Evolutionary conservation across 2,797 vertebrate species (phyloP).

Genomic region (Sardinella longiceps): DNA sequence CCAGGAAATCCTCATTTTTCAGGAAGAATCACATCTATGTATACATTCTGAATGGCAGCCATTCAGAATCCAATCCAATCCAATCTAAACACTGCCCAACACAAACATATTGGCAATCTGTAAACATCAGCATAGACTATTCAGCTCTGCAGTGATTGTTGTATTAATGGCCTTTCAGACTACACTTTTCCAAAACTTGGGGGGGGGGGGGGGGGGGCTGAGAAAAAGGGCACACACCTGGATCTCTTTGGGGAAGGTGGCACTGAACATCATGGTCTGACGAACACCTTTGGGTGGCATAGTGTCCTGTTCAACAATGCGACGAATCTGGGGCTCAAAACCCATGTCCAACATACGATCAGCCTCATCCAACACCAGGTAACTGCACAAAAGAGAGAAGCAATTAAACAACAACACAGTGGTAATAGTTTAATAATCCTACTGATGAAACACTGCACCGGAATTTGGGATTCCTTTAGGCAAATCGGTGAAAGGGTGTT

Average conservation of each 20-base stretch:
- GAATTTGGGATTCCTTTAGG: too few species aligned
- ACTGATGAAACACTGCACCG: too few species aligned
- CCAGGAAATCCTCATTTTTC: too few species aligned
- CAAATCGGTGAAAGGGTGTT: neutral
- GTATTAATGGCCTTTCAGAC: neutral
- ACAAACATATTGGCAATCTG: too few species aligned
- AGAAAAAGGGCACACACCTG: too few species aligned
- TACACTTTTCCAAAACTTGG: too few species aligned
- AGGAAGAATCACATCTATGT: too few species aligned
- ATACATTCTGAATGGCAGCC: too few species aligned
- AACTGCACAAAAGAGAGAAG: conserved; percentile 67
- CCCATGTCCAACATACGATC: conserved; percentile 99
- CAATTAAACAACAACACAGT: neutral
- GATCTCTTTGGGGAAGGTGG: conserved; percentile 97
- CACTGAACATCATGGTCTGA: conserved; percentile 98
- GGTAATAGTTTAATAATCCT: neutral
- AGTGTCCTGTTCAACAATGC: conserved; percentile 94
- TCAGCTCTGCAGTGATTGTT: neutral
- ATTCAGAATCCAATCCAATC: too few species aligned
- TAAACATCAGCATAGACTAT: neutral
- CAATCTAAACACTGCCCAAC: too few species aligned
- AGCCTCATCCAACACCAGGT: conserved; percentile 93
- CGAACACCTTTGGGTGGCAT: conserved; percentile 95
- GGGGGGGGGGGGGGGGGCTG: too few species aligned
- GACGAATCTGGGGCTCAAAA: conserved; percentile 95